Evolutionary conservation across 2,113 vertebrate species (phyloP), one percentile per base, ranked within the genome.

Genomic region (Bubo bubo): DNA sequence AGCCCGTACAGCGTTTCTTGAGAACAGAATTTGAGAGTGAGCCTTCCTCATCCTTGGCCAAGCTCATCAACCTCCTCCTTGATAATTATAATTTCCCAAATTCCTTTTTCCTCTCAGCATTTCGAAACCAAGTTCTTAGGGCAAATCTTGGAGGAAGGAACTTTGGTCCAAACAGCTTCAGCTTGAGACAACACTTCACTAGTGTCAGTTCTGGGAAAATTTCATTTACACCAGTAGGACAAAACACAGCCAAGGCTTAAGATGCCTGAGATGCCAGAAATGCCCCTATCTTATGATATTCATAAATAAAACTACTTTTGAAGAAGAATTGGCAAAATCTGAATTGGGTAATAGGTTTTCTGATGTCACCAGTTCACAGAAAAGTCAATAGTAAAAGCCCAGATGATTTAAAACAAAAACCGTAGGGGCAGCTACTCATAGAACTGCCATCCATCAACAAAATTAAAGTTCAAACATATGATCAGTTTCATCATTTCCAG

Each of bases 321-420:
- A 95, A 95, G 83, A 95, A 94, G 37, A 41, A 41, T 28, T 95
- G 93, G 66, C 91, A 96, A 79, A 87, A 92, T 90, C 50, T 63
- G 45, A 91, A 88, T 52, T 67, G 91, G 71, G 93, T 70, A 93
- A 73, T 77, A 88, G n/a, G 50, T 93, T 95, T 93, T 55, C 74
- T 94, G 77, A 94, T 95, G 90, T 96, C 87, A 97, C 71, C 37
- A 92, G 56, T 90, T 95, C 94, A 96, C 67, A 93, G 91, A 95
- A 94, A 93, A 67, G 74, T 80, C 85, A 90, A 23, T 59, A 62
- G 39, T 90, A 94, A 93, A 93, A 91, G 56, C 71, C 76, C 56
- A 92, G 50, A 91, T 87, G 55, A 89, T 87, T 95, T 87, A 70
- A 91, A 93, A 70, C 28, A 88, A 94, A 93, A 94, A 50, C 11